Evolutionary conservation across 2,797 vertebrate genomes (phyloP).

Genomic region (Notolepis coatsorum): DNA sequence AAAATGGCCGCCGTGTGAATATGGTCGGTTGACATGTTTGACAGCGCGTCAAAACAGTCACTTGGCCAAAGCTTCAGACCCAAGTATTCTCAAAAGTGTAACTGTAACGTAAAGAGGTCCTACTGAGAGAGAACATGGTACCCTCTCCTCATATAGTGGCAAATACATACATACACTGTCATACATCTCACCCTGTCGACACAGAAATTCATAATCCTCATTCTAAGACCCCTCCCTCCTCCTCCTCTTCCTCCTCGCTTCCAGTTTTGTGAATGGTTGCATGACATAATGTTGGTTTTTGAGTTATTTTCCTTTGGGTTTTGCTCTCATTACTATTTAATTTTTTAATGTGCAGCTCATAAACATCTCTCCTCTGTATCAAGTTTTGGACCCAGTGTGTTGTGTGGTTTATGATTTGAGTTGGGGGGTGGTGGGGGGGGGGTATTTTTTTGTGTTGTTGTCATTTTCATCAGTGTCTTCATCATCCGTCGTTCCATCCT

Average conservation of each 20-base stretch:
- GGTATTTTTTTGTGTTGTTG: conserved; percentile 45
- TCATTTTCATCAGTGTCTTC: conserved; percentile 61
- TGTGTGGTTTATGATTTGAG: conserved; percentile 54
- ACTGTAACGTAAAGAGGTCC: conserved; percentile 29
- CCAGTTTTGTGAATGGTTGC: conserved; percentile 83
- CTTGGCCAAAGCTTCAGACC: conserved; percentile 51
- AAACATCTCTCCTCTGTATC: conserved; percentile 77
- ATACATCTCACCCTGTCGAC: conserved; percentile 88
- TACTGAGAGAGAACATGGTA: conserved; percentile 50
- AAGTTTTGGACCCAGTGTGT: conserved; percentile 56
- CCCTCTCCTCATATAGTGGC: conserved; percentile 70
- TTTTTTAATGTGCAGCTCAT: conserved; percentile 78
- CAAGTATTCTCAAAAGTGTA: conserved; percentile 71
- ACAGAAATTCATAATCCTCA: conserved; percentile 96
- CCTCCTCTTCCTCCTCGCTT: conserved; percentile 67
- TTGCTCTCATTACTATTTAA: conserved; percentile 47
- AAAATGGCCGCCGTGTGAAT: too few relatives aligned
- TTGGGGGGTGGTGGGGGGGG: conserved; percentile 25
- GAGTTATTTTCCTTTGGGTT: conserved; percentile 53
- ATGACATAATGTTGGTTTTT: conserved; percentile 75
- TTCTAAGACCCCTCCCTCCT: conserved; percentile 67
- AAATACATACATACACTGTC: conserved; percentile 76
- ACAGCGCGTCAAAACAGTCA: conserved; percentile 27
- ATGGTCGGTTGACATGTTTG: conserved; percentile 45
- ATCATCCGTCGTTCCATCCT: conserved; percentile 83